These are phyloP conservation scores for Clunio marinus DNA, from an alignment of 2,888 invertebrate species.

Conservation along the genomic window DNA sequence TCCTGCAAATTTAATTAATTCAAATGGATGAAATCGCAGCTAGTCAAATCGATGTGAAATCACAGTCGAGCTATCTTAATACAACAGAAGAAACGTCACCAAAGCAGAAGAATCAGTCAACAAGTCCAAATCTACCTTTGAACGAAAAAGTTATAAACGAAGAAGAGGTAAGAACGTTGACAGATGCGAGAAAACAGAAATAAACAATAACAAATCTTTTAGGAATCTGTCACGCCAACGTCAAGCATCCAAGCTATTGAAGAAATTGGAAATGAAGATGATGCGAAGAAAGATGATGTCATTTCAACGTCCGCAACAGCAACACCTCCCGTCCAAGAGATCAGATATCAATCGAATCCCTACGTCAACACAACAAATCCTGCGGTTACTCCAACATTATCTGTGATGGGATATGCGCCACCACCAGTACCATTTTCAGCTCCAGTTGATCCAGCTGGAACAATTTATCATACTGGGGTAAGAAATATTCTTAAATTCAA, in stretches of 20 bases:
- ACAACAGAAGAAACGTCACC: slow-evolving; percentile 42
- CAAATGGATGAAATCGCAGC: slow-evolving; percentile 5
- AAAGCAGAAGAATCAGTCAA: slow-evolving; percentile 51
- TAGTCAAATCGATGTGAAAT: slow-evolving; percentile 29
- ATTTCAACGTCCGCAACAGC: slow-evolving; percentile 20
- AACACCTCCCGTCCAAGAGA: slow-evolving; percentile 45
- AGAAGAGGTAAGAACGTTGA: slow-evolving; percentile 21
- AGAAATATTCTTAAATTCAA: no score
- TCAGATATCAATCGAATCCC: slow-evolving; percentile 42
- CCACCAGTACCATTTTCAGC: slow-evolving; percentile 48
- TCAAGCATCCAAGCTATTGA: slow-evolving; percentile 27
- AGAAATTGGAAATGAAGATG: slow-evolving; percentile 26
- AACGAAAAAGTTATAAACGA: slow-evolving; percentile 26
- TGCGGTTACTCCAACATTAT: slow-evolving; percentile 42
- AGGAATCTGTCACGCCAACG: slow-evolving; percentile 36
- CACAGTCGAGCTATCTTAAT: slow-evolving; percentile 20
- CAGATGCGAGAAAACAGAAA: not conserved
- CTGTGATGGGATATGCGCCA: slow-evolving; percentile 46
- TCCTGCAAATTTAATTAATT: not conserved
- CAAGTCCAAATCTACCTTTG: slow-evolving; percentile 51
- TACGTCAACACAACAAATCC: not conserved
- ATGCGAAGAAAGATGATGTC: slow-evolving; percentile 34
- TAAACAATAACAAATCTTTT: not conserved
- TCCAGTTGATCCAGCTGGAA: slow-evolving; percentile 46
- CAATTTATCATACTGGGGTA: slow-evolving; percentile 51